Conservation (phyloP, 2,797 vertebrate species). For the Champsocephalus esox region DNA sequence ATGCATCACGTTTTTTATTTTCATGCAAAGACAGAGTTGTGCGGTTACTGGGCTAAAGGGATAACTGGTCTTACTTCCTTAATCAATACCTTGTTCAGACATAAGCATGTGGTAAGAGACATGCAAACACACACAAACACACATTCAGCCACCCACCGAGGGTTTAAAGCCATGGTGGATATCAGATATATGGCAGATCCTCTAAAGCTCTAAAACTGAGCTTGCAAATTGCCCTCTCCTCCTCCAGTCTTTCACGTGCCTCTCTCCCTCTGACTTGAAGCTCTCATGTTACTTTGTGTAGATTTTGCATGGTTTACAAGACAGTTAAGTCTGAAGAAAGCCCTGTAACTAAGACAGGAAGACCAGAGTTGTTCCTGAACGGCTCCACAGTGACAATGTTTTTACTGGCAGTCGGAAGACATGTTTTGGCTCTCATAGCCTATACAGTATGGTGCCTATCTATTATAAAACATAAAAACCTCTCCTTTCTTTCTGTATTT, state of each 20-base stretch:
- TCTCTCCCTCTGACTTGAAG: constrained; percentile 45
- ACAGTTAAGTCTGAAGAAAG: constrained; percentile 73
- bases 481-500: background rate
- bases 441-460: background rate
- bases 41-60: background rate
- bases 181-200: constrained; percentile 84
- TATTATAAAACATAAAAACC: background rate
- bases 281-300: constrained; percentile 74
- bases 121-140: constrained; percentile 20
- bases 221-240: constrained; percentile 84
- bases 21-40: background rate
- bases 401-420: constrained; percentile 35
- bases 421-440: background rate
- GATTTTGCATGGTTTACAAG: constrained; percentile 78
- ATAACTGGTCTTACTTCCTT: constrained; percentile 5
- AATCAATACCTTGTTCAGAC: constrained; percentile 25
- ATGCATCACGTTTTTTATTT: background rate
- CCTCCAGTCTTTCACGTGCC: constrained; percentile 74
- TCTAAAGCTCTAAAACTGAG: constrained; percentile 83
- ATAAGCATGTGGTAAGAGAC: constrained; percentile 12
- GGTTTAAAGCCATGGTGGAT: constrained; percentile 70
- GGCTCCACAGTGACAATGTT: constrained; percentile 52
- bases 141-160: constrained; percentile 62
- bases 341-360: constrained; percentile 69
- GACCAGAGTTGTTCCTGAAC: constrained; percentile 61